Conservation (phyloP, 1,140 invertebrate species). For the Phortica variegata region DNA sequence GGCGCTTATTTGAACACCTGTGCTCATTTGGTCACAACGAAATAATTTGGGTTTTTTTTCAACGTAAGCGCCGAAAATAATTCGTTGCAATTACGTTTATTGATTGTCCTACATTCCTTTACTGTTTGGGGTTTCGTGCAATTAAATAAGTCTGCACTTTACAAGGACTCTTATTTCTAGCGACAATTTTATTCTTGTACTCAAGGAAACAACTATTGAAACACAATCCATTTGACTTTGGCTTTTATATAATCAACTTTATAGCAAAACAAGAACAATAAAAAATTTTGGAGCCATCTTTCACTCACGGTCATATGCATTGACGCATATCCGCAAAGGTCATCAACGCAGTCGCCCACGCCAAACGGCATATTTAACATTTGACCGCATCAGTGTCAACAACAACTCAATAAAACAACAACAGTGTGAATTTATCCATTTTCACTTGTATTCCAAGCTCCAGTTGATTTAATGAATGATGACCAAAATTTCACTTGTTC, state of each 20-base stretch:
- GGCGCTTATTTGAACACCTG: slow-evolving; percentile 33
- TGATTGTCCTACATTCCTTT: slow-evolving; percentile 46
- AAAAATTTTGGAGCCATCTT: neutral
- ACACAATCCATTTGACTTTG: neutral
- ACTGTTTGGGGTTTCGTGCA: no score
- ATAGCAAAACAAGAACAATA: slow-evolving; percentile 8
- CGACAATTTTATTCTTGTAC: no score
- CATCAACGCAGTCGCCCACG: slow-evolving; percentile 22
- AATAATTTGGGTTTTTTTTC: no score
- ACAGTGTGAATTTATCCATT: neutral
- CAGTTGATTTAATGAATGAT: slow-evolving; percentile 10
- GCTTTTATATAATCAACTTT: slow-evolving; percentile 16
- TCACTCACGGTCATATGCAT: slow-evolving; percentile 7
- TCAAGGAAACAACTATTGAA: slow-evolving; percentile 3
- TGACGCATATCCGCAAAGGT: slow-evolving; percentile 43
- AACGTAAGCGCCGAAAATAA: no score
- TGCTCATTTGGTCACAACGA: slow-evolving; percentile 31
- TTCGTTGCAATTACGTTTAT: slow-evolving; percentile 43
- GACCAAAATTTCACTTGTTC: slow-evolving; percentile 38
- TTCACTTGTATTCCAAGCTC: slow-evolving; percentile 1
- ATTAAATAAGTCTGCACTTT: no score
- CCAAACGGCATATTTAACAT: slow-evolving; percentile 2
- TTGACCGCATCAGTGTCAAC: slow-evolving; percentile 16
- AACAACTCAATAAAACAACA: slow-evolving; percentile 13
- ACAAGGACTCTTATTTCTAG: no score